Percentiles rank a stretch among this genome's conserved stretches.
phyloP scores from a whole-genome alignment of 2,888 invertebrate genomes.

The Watsonalla binaria region DNA sequence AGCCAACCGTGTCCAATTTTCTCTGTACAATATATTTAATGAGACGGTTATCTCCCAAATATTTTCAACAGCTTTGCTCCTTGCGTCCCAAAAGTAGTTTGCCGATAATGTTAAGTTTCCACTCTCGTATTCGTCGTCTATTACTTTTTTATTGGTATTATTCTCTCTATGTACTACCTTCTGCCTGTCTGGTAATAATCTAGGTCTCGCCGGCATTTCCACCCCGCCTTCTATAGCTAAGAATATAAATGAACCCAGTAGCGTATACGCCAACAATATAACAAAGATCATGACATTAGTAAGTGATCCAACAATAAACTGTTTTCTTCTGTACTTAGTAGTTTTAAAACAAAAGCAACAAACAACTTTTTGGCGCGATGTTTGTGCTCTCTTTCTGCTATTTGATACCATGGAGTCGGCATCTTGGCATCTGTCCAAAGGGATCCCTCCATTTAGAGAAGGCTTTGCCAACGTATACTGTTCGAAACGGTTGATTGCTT shows the following conservation, averaged over 20 bases:
- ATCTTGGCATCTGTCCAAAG: constrained; percentile 77
- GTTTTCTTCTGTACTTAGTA: constrained; percentile 74
- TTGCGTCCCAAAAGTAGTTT: constrained; percentile 73
- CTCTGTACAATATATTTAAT: constrained; percentile 91
- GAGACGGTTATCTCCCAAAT: constrained; percentile 95
- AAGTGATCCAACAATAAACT: constrained; percentile 85
- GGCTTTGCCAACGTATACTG: constrained; percentile 74
- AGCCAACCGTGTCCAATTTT: constrained; percentile 93
- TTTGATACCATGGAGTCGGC: constrained; percentile 71
- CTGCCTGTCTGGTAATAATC: constrained; percentile 71
- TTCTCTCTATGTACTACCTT: constrained; percentile 74
- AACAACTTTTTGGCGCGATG: constrained; percentile 71
- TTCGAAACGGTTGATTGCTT: constrained; percentile 72
- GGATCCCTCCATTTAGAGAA: constrained; percentile 70
- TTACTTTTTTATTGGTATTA: constrained; percentile 52
- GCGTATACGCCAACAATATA: constrained; percentile 88
- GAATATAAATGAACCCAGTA: constrained; percentile 88
- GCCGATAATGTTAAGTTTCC: constrained; percentile 63
- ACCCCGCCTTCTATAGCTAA: constrained; percentile 88
- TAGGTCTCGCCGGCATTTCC: constrained; percentile 72
- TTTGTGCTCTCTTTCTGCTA: constrained; percentile 70
- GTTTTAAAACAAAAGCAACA: constrained; percentile 78
- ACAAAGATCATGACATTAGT: constrained; percentile 91
- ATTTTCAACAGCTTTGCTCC: constrained; percentile 85
- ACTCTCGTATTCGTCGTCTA: constrained; percentile 62